Base-by-base conservation (phyloP, 1,140 invertebrate genomes). In the Pseudomyrmex flavicornis region DNA sequence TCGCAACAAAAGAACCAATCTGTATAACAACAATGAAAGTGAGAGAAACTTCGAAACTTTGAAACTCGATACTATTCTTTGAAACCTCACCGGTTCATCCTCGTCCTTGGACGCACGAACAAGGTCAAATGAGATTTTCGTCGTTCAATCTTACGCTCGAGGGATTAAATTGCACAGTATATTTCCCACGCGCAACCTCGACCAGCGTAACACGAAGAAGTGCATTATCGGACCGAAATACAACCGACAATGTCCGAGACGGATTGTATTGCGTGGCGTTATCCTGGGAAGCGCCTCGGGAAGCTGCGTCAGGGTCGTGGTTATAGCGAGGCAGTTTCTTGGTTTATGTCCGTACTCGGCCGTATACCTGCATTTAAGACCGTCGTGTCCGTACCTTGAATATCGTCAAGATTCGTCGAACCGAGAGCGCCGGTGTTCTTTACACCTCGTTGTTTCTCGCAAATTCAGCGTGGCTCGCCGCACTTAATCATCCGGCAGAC, bases 371-470 rank as follows among this genome's bases (percentile, higher is more conserved):
- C 83, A 84, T 72, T 90, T 86, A 86, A 88, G 65, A 4, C 58
- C 66, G 50, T 69, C 50, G 17, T 69, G 44, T 61, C 63, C 68
- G 15, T 52, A 10, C 62, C 26, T 22, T 66, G 73, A 75, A 75
- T 82, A 84, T 76, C 63, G 66, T 70, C 50, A 65, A 89, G 65
- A 85, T 89, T 89, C 83, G 88, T 85, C 22, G 63, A 70, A 66
- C 66, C 50, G 63, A 77, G 63, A 66, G 61, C 35, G 35, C 66
- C 63, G 69, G 77, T 76, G 66, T 82, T 89, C 85, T 89, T 89
- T 89, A 79, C 88, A 89, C 85, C 88, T 89, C 85, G 83, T 90
- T 85, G 84, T 88, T 88, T 80, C 77, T 80, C 86, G 76, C 84
- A 84, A 88, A 90, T 88, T 90, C 69, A 82, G 17, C 84, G 69